A percentile compares a stretch with the other conserved stretches of the same genome.
Evolutionary conservation across 2,113 vertebrate species (phyloP).

Genomic region (Lophotis ruficrista): DNA sequence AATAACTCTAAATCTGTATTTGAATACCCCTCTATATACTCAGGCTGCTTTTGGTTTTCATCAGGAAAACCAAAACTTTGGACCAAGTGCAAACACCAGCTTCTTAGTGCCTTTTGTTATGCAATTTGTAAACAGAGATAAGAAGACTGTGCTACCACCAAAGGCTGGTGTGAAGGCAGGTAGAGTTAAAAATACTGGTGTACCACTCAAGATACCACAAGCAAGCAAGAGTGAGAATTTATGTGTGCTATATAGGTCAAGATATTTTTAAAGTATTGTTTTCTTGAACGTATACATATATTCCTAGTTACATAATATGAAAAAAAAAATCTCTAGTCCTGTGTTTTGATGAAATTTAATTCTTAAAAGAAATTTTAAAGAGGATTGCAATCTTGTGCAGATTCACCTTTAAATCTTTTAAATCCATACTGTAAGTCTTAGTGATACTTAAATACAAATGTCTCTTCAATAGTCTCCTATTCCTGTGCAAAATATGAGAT

Average conservation of each 20-base stretch:
- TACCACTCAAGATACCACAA: not conserved
- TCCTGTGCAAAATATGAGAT: not conserved
- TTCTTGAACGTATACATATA: not conserved
- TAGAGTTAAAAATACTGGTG: not conserved
- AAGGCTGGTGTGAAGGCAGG: not conserved
- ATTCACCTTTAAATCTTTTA: not conserved
- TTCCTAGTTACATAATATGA: not conserved
- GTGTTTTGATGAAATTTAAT: not conserved
- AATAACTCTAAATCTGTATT: not conserved
- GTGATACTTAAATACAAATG: not conserved
- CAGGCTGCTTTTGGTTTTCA: not conserved
- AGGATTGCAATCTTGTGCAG: not conserved
- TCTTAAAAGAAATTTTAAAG: not conserved
- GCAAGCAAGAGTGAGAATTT: not conserved
- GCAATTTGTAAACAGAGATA: not conserved
- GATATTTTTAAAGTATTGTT: not conserved
- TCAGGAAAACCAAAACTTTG: not conserved
- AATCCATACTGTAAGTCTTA: not conserved
- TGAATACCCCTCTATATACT: not conserved
- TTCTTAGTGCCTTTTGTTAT: not conserved
- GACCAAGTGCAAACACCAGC: not conserved
- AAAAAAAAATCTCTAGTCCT: not conserved
- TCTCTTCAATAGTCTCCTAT: not conserved
- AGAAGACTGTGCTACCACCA: not conserved
- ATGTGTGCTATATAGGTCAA: not conserved